These are phyloP conservation scores for Cephalopachus bancanus DNA, from an alignment of 2,797 vertebrate genomes.

Conservation along the genomic window DNA sequence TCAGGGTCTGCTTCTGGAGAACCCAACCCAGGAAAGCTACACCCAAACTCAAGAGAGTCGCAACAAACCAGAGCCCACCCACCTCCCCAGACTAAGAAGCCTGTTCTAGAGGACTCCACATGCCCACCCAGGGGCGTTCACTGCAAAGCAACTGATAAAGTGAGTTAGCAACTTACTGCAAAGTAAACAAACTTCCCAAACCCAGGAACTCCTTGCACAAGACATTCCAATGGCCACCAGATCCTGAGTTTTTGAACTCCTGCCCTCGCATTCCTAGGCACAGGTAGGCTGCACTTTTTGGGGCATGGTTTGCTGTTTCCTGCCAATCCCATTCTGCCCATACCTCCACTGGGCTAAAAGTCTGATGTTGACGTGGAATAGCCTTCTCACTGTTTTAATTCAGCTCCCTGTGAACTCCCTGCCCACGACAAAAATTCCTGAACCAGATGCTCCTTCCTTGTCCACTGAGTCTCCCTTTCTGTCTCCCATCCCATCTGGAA, in stretches of 20 bases:
- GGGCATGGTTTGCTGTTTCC: background rate
- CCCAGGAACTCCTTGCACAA: background rate
- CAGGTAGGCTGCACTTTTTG: background rate
- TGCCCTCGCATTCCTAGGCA: no score
- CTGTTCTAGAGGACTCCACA: rapidly evolving
- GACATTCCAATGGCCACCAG: background rate
- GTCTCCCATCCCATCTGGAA: background rate
- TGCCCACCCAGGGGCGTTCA: rapidly evolving
- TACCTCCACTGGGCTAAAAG: no score
- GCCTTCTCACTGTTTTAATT: background rate
- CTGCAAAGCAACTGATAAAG: background rate
- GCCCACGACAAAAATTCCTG: background rate
- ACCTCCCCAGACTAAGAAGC: background rate
- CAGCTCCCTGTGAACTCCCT: background rate
- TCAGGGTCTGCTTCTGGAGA: background rate
- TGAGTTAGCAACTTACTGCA: background rate
- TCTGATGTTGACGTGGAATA: background rate
- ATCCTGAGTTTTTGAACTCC: no score
- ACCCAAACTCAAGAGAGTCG: background rate
- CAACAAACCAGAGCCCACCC: background rate
- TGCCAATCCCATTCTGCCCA: background rate
- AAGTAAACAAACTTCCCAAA: background rate
- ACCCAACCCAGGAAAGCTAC: background rate
- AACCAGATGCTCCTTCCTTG: background rate
- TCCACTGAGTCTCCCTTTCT: background rate